A percentile compares a stretch with the other conserved stretches of the same genome.
Conservation (phyloP, 2,888 invertebrate genomes). For the Tenthredo scrophulariae region DNA sequence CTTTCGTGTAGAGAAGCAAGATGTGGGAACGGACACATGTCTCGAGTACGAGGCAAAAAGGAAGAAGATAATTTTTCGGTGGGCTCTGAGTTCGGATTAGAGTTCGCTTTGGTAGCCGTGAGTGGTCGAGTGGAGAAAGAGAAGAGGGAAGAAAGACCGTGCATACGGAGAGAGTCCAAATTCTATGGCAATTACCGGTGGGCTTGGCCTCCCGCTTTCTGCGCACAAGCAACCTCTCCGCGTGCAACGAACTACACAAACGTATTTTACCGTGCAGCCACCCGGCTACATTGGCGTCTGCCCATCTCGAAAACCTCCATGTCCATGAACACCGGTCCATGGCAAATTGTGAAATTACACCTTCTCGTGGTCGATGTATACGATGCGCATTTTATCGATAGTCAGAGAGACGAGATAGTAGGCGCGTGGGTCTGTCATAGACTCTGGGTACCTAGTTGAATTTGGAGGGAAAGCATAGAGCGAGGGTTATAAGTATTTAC, state of each 20-base stretch:
- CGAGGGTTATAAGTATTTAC: constrained; percentile 37
- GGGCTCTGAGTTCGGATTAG: constrained; percentile 55
- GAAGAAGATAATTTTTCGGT: constrained; percentile 19
- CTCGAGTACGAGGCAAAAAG: not conserved
- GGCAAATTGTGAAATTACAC: not conserved
- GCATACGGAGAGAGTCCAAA: constrained; percentile 57
- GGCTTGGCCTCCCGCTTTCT: constrained; percentile 62
- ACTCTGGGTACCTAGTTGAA: not conserved
- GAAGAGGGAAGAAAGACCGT: constrained; percentile 54
- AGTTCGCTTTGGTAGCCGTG: constrained; percentile 55
- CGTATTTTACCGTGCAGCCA: constrained; percentile 57
- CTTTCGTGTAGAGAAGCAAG: not conserved
- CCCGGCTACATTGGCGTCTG: not conserved
- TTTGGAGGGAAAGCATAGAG: not conserved
- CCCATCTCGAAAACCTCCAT: not conserved
- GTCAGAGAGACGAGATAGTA: not conserved
- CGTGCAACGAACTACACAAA: constrained; percentile 57
- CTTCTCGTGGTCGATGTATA: not conserved
- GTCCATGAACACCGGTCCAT: not conserved
- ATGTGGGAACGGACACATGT: not conserved
- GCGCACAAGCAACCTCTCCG: constrained; percentile 58
- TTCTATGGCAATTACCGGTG: constrained; percentile 68
- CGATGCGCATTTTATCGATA: not conserved
- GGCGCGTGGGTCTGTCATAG: not conserved
- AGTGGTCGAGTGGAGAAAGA: constrained; percentile 43